phyloP scores from a whole-genome alignment of 2,888 invertebrate genomes.

The Tridacna gigas region DNA sequence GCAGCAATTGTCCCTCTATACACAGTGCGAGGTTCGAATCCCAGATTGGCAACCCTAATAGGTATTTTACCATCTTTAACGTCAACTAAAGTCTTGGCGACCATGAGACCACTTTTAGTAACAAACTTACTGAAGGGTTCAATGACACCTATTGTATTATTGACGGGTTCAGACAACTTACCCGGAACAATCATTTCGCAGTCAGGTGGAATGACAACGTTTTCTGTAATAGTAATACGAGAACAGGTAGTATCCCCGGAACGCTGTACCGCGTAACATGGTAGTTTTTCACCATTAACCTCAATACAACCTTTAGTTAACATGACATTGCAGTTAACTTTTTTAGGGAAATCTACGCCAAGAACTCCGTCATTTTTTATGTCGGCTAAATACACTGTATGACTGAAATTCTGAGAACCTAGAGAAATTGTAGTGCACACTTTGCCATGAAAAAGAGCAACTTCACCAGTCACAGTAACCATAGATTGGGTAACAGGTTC shows the following conservation, averaged over 20 bases:
- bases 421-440: neutral
- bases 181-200: neutral
- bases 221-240: neutral
- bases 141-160: neutral
- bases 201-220: neutral
- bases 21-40: neutral
- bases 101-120: neutral
- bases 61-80: neutral
- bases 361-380: neutral
- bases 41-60: neutral
- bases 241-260: neutral
- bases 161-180: neutral
- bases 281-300: neutral
- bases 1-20: neutral
- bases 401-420: neutral
- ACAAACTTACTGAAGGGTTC: neutral
- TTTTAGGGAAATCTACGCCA: neutral
- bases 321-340: neutral
- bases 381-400: too few species aligned
- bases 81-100: neutral
- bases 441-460: neutral
- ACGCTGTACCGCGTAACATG: neutral
- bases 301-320: neutral
- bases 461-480: neutral
- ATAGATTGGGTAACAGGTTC: too few species aligned